phyloP scores from a whole-genome alignment of 2,797 vertebrate species.

The Anguilla marmorata region DNA sequence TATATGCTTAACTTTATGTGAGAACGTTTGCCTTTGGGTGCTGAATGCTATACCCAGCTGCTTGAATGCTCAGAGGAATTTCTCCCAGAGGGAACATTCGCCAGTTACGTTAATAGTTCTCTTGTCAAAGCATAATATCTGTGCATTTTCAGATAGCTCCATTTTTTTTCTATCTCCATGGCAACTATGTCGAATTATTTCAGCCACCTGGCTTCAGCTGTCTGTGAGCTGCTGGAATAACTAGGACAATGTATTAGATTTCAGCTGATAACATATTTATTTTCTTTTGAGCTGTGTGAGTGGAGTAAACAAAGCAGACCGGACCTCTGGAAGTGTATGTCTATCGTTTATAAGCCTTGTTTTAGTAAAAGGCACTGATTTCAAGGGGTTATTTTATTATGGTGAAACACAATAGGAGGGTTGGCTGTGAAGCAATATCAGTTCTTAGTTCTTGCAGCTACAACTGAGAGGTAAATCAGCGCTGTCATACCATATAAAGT shows the following conservation, averaged over 20 bases:
- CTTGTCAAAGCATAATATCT: conserved; percentile 24
- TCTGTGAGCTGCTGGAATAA: not conserved
- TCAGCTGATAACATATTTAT: not conserved
- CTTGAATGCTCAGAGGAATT: conserved; percentile 37
- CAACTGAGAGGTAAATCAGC: not conserved
- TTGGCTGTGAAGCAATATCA: not conserved
- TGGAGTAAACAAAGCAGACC: not conserved
- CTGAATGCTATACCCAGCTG: conserved; percentile 45
- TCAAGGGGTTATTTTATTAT: not conserved
- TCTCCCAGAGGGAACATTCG: conserved; percentile 30
- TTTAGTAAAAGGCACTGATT: not conserved
- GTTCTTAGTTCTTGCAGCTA: not conserved
- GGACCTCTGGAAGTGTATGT: not conserved
- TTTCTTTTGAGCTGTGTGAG: not conserved
- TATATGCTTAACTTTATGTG: not conserved
- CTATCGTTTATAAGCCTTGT: not conserved
- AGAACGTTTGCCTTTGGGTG: not conserved
- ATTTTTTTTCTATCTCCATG: conserved; percentile 35
- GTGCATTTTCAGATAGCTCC: not conserved
- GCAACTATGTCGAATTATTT: conserved; percentile 22
- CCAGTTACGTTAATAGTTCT: conserved; percentile 44
- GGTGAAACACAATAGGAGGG: not conserved
- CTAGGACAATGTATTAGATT: not conserved
- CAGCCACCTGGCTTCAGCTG: conserved; percentile 37
- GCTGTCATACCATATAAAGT: conserved; percentile 71